Conservation (phyloP, 2,797 vertebrate species). For the Hybognathus amarus region DNA sequence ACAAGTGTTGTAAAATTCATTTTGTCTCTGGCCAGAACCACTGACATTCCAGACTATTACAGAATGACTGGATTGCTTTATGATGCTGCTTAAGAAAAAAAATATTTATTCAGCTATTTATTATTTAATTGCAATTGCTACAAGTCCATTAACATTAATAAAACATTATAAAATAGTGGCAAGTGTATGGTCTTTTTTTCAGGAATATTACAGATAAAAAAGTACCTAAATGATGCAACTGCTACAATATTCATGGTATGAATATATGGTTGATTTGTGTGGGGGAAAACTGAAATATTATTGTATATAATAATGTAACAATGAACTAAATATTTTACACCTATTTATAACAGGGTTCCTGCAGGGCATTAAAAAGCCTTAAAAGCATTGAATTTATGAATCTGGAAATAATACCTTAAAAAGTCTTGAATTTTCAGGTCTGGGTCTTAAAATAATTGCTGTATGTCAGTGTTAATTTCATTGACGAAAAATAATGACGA, state of each 20-base stretch:
- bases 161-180: slow-evolving; percentile 38
- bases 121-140: slow-evolving; percentile 54
- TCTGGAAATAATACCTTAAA: too few species aligned
- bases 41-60: slow-evolving; percentile 3
- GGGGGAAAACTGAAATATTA: background rate
- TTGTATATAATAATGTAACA: background rate
- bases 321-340: background rate
- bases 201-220: too few species aligned
- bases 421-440: too few species aligned
- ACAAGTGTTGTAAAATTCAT: slow-evolving; percentile 17
- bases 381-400: too few species aligned
- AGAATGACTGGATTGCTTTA: background rate
- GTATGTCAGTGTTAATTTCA: too few species aligned
- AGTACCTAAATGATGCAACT: background rate
- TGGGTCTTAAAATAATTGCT: too few species aligned
- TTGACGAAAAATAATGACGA: too few species aligned
- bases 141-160: slow-evolving; percentile 57
- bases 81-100: background rate
- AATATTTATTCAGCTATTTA: slow-evolving; percentile 65
- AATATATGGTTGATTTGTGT: background rate
- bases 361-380: too few species aligned
- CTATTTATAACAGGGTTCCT: background rate
- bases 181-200: slow-evolving; percentile 10
- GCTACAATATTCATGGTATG: background rate
- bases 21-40: background rate